Percentiles rank a stretch among this genome's conserved stretches.
phyloP scores from a whole-genome alignment of 1,140 invertebrate species.

The Hycleus phaleratus region DNA sequence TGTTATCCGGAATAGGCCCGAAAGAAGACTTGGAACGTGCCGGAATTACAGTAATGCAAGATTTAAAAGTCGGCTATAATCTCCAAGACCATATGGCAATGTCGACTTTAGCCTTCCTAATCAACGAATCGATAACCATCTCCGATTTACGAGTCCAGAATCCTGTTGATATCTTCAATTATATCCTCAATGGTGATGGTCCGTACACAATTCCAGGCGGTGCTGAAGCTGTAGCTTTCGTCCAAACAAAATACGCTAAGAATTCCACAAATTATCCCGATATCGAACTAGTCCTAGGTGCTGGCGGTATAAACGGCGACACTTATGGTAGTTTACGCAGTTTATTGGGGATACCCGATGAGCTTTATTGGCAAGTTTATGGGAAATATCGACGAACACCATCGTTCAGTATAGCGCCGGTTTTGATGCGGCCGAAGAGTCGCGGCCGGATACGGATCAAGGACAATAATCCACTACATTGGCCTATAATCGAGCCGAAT shows the following conservation, averaged over 20 bases:
- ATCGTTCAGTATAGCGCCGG: constrained; percentile 59
- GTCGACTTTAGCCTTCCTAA: constrained; percentile 71
- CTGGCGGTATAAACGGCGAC: constrained; percentile 64
- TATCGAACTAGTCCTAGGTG: constrained; percentile 68
- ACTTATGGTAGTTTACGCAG: constrained; percentile 57
- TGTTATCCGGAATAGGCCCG: constrained; percentile 87
- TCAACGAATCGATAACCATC: constrained; percentile 68
- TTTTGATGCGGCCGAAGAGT: constrained; percentile 67
- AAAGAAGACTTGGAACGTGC: constrained; percentile 61
- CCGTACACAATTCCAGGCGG: constrained; percentile 82
- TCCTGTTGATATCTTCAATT: constrained; percentile 61
- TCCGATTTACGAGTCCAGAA: constrained; percentile 71
- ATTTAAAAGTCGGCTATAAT: constrained; percentile 72
- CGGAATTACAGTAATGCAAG: constrained; percentile 59
- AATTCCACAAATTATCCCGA: constrained; percentile 52
- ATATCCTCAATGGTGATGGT: constrained; percentile 69
- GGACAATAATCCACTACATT: constrained; percentile 60
- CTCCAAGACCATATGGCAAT: constrained; percentile 84
- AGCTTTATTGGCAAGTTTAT: constrained; percentile 53
- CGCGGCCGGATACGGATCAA: constrained; percentile 59
- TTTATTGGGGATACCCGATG: constrained; percentile 56
- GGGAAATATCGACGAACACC: constrained; percentile 41
- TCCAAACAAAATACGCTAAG: constrained; percentile 46
- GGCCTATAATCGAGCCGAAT: constrained; percentile 69
- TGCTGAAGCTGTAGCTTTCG: constrained; percentile 62